Base-by-base conservation (phyloP, 2,113 vertebrate genomes). In the Zingel zingel region DNA sequence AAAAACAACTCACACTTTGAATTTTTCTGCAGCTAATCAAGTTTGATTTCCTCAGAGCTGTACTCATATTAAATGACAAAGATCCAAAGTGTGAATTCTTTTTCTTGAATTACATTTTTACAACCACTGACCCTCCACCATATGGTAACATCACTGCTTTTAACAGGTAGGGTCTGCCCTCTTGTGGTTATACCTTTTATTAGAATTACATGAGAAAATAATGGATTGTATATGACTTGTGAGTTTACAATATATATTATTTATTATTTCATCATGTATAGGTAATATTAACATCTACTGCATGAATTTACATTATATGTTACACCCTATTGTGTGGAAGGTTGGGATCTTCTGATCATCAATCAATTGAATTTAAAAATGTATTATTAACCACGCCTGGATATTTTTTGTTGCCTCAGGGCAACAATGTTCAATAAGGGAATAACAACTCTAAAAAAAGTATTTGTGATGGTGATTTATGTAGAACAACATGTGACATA, bases 81-180 rank as follows among this genome's bases (percentile, higher is more conserved):
- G 1, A 57, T 27, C 0, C 7, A 48, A 50, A 68, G 19, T 36
- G 1, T 65, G 3, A 58, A 66, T 47, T 3, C 1, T 15, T 63
- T 51, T 18, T 48, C 27, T 57, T 14, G 27, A 10, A 21, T 39
- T 3, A 9, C 15, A 19, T 48, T 47, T 66, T 74, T 6, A 23
- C 9, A 19, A n/a, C 9, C 43, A 63, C 33, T 66, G 2, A n/a
- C 9, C 15, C 15, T 47, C 33, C 6, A 1, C 3, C 33, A 54
- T 12, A n/a, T 14, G 23, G 0, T 14, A 14, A 53, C 48, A 25
- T n/a, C 15, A 50, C 5, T 72, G 54, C 54, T 84, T 86, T 61
- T 11, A 84, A 33, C 47, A 74, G 66, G 75, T 74, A 88, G 57
- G 78, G 80, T 74, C 63, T 91, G 94, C 90, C 91, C 89, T 86